Conservation (phyloP, 2,888 invertebrate genomes). For the Cryptus armator region DNA sequence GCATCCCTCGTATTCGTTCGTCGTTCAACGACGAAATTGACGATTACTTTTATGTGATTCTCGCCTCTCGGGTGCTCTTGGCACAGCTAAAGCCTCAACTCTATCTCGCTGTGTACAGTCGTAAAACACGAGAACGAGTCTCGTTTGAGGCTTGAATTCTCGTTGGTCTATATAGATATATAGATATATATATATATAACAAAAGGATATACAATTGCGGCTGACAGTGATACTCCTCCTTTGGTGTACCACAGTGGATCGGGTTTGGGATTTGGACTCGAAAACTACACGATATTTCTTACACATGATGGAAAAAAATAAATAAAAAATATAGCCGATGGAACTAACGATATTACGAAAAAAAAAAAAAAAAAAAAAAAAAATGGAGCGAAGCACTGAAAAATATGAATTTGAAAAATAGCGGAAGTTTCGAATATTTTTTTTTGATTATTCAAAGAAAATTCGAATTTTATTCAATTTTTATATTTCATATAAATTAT, state of each 20-base stretch:
- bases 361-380: too few species aligned
- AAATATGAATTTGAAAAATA: too few species aligned
- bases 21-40: slow-evolving; percentile 70
- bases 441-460: too few species aligned
- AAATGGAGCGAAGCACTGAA: too few species aligned
- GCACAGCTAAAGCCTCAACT: slow-evolving; percentile 6
- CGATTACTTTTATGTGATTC: slow-evolving; percentile 71
- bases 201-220: neutral
- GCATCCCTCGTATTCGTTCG: slow-evolving; percentile 55
- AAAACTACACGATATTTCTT: too few species aligned
- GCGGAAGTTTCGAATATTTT: too few species aligned
- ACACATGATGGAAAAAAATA: too few species aligned
- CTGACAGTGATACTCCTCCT: neutral
- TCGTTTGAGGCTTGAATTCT: slow-evolving; percentile 50
- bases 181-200: slow-evolving; percentile 7
- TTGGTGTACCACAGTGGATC: slow-evolving; percentile 4
- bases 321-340: too few species aligned
- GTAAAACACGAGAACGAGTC: slow-evolving; percentile 59
- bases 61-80: slow-evolving; percentile 20
- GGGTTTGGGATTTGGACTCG: too few species aligned
- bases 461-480: too few species aligned
- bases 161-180: neutral
- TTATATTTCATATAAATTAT: too few species aligned
- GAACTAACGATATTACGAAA: too few species aligned
- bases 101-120: slow-evolving; percentile 62